Conservation (phyloP, 2,888 invertebrate genomes). For the Scaptomyza tumidula region DNA sequence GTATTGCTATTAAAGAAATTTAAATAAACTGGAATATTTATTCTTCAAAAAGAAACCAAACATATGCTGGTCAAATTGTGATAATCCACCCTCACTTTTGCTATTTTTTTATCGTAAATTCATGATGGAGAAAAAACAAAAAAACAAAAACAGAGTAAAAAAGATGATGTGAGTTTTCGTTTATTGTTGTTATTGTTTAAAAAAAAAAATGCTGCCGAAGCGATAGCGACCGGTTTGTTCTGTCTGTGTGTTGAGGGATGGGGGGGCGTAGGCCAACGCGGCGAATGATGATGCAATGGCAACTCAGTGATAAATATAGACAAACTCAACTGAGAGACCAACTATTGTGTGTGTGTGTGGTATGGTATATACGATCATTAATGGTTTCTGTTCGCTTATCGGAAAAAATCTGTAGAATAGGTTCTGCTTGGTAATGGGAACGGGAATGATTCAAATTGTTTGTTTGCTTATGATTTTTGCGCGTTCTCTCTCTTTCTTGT, state of each 20-base stretch:
- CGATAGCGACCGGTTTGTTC: constrained; percentile 43
- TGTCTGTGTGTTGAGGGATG: constrained; percentile 4
- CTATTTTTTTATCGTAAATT: constrained; percentile 8
- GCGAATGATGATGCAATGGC: constrained; percentile 68
- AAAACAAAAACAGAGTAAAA: constrained; percentile 1
- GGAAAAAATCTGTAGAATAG: constrained; percentile 10
- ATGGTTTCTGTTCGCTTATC: constrained; percentile 48
- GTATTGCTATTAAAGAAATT: neutral
- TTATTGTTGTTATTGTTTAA: neutral
- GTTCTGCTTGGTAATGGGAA: constrained; percentile 1
- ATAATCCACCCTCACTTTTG: neutral
- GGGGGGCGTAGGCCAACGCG: constrained; percentile 47
- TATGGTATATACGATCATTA: constrained; percentile 30
- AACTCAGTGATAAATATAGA: constrained; percentile 70
- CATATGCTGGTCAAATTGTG: neutral
- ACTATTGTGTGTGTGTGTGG: constrained; percentile 4
- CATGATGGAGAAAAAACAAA: constrained; percentile 1
- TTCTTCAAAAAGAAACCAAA: neutral
- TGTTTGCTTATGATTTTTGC: neutral
- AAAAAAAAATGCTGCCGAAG: constrained; percentile 2
- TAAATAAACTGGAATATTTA: neutral
- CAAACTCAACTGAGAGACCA: constrained; percentile 20
- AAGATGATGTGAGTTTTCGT: constrained; percentile 13
- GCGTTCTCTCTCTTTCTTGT: neutral
- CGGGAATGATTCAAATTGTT: neutral